Percentiles rank a stretch among this genome's conserved stretches.
These are phyloP conservation scores for Ephydatia muelleri DNA, from an alignment of 37 sponge, comb jelly and placozoan species.

Conservation along the genomic window DNA sequence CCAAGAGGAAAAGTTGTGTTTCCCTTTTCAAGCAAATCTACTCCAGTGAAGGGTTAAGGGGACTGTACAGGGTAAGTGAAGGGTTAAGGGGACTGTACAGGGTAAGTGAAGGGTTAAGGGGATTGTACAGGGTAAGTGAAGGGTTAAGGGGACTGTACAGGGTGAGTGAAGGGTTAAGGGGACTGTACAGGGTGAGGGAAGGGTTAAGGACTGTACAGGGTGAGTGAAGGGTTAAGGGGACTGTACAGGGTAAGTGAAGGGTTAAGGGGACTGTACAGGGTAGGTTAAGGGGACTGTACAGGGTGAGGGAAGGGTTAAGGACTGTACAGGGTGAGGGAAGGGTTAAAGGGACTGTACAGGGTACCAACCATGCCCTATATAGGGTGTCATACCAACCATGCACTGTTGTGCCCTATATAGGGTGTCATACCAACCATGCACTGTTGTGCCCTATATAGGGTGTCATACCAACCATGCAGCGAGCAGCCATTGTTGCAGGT, in stretches of 20 bases:
- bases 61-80: constrained; percentile 83
- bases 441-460: constrained; percentile 49
- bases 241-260: background rate
- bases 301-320: background rate
- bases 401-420: background rate
- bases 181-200: constrained; percentile 60
- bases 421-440: background rate
- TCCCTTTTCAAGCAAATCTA: constrained; percentile 72
- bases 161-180: too few relatives aligned
- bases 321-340: background rate
- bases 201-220: constrained; percentile 83
- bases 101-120: constrained; percentile 5
- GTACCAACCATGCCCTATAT: background rate
- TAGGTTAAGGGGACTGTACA: too few relatives aligned
- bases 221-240: background rate
- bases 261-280: background rate
- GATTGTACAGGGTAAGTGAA: background rate
- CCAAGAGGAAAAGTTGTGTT: constrained; percentile 23
- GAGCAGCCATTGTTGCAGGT: constrained; percentile 93
- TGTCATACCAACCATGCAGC: constrained; percentile 88
- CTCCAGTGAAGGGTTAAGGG: constrained; percentile 76
- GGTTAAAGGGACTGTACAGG: background rate
- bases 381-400: background rate
- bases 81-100: background rate
- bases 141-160: too few relatives aligned